Base-by-base conservation (phyloP, 2,797 vertebrate genomes). In the Vespertilio murinus region DNA sequence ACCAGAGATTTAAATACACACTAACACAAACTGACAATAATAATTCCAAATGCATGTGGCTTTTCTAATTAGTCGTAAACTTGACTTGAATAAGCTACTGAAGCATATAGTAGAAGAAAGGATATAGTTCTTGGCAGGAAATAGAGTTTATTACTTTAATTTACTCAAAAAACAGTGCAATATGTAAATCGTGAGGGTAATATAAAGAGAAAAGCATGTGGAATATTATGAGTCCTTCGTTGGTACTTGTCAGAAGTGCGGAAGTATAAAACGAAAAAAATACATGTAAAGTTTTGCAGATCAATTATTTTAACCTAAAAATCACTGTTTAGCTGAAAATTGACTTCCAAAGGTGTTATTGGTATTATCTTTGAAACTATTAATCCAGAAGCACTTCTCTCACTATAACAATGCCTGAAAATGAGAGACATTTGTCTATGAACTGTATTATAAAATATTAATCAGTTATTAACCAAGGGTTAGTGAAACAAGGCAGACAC, bases 11-110 rank as follows among this genome's bases (percentile, higher is more conserved):
- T 91, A 92, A 95, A 77, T 90, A 80, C 65, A 85, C 28, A 54
- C 14, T 92, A 82, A 92, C 28, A 67, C 22, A 59, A 93, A 90
- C 86, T 92, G 79, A 79, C 35, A 91, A 61, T 85, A 94, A 91
- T 95, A 97, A 91, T 90, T 94, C 47, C 35, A 69, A 77, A 83
- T 75, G 33, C 40, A 93, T 93, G 65, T 71, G 75, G 10, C 22
- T 95, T 91, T 88, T 88, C 73, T 94, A 93, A 88, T 95, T 92
- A 94, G 70, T 95, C 3, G 4, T 73, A 86, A 96, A 88, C 22
- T 78, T 84, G 35, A 77, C 35, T 80, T 80, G 59, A 85, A 88
- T 77, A 92, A 79, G 35, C 59, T 69, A 83, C 35, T 59, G 67
- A 83, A 71, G 35, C 83, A 89, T 86, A 80, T 20, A 92, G 17